These are phyloP conservation scores for Psittacula cyanocephala DNA, from an alignment of 2,113 vertebrate species.

Conservation along the genomic window DNA sequence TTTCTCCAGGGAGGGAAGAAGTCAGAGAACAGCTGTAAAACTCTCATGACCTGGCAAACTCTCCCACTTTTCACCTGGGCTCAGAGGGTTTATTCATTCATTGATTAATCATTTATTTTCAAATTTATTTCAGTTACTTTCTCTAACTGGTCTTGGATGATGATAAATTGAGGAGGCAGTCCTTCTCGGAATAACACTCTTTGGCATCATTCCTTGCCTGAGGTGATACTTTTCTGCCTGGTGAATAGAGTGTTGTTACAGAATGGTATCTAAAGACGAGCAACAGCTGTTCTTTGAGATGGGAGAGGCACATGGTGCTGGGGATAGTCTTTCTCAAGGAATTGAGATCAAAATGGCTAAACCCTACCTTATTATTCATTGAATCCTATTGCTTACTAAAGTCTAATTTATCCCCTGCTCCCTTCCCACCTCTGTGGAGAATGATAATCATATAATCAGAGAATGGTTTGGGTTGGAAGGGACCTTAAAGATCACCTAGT, in stretches of 20 bases:
- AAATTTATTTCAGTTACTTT: background rate
- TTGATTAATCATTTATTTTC: constrained; percentile 9
- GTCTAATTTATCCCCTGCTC: background rate
- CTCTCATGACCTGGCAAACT: background rate
- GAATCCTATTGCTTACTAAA: background rate
- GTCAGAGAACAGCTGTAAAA: background rate
- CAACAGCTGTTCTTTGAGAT: background rate
- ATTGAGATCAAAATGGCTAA: background rate
- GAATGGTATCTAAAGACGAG: background rate
- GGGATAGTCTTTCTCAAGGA: background rate
- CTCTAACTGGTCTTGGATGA: background rate
- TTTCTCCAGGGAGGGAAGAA: background rate
- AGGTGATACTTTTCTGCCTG: background rate
- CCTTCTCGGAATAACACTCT: background rate
- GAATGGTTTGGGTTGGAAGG: background rate
- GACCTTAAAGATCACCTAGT: background rate
- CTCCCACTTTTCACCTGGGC: background rate
- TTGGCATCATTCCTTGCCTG: background rate
- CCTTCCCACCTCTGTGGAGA: background rate
- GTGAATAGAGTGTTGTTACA: background rate
- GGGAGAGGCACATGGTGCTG: background rate
- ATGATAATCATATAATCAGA: background rate
- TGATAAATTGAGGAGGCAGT: background rate
- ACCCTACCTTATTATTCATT: background rate
- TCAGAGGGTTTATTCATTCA: background rate